A percentile compares a stretch with the other conserved stretches of the same genome.
phyloP scores from a whole-genome alignment of 2,797 vertebrate genomes.

The Astyanax mexicanus region DNA sequence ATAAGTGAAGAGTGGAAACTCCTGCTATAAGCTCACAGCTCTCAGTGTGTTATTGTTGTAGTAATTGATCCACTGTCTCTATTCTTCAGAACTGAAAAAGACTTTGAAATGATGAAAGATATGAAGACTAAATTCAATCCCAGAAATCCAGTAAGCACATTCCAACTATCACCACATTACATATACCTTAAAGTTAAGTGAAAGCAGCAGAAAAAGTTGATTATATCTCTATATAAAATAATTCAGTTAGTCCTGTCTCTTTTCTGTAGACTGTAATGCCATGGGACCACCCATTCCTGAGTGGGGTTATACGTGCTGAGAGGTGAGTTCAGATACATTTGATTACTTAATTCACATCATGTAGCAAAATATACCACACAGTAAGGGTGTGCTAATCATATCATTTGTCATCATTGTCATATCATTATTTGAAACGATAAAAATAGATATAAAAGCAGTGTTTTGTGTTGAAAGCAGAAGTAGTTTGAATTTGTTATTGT shows the following conservation, averaged over 20 bases:
- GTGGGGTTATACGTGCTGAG: conserved; percentile 91
- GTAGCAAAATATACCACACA: background rate
- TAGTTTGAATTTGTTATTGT: too few relatives aligned
- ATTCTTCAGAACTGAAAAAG: conserved; percentile 85
- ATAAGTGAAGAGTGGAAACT: too few relatives aligned
- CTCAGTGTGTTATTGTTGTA: background rate
- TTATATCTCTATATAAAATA: too few relatives aligned
- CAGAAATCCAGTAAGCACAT: conserved; percentile 83
- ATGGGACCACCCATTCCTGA: conserved; percentile 96
- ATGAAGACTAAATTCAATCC: conserved; percentile 94
- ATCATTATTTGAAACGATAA: too few relatives aligned
- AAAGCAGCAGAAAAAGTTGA: background rate
- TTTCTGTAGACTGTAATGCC: conserved; percentile 90
- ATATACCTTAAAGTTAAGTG: too few relatives aligned
- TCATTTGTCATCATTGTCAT: too few relatives aligned
- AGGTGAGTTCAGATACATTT: conserved; percentile 77
- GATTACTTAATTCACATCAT: background rate
- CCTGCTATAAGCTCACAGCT: too few relatives aligned
- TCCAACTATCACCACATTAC: background rate
- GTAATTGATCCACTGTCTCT: conserved; percentile 32
- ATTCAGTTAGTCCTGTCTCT: conserved; percentile 15
- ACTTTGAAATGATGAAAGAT: conserved; percentile 90
- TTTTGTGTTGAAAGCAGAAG: too few relatives aligned
- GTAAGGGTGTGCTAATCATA: background rate
- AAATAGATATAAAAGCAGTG: too few relatives aligned